A percentile compares a stretch with the other conserved stretches of the same genome.
These are phyloP conservation scores for Forbesichthys agassizii DNA, from an alignment of 2,113 vertebrate species.

Conservation along the genomic window DNA sequence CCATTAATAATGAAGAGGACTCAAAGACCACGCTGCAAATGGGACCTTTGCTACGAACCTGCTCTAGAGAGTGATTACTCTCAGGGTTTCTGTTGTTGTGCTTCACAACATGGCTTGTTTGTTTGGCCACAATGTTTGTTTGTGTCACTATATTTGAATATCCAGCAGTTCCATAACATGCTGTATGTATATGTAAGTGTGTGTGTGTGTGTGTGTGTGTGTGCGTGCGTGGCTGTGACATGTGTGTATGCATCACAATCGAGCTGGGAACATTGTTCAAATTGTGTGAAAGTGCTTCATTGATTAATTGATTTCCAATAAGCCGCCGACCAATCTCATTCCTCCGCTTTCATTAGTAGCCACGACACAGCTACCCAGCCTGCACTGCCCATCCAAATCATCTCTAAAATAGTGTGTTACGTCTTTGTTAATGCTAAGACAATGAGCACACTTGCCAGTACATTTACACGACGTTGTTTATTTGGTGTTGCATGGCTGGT, in stretches of 20 bases:
- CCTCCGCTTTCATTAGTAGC: no score
- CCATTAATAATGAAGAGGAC: slow-evolving; percentile 58
- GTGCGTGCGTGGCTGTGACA: slow-evolving; percentile 2
- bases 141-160: slow-evolving; percentile 12
- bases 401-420: no score
- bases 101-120: not conserved
- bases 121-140: slow-evolving; percentile 6
- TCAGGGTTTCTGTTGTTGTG: not conserved
- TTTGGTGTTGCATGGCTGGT: no score
- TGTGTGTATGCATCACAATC: not conserved
- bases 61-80: slow-evolving; percentile 4
- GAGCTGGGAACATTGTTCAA: slow-evolving; percentile 17
- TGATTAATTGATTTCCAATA: slow-evolving; percentile 59
- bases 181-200: not conserved
- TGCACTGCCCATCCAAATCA: no score
- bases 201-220: not conserved
- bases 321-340: slow-evolving; percentile 25
- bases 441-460: no score
- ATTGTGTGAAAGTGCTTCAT: slow-evolving; percentile 38
- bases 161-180: not conserved
- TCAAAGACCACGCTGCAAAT: slow-evolving; percentile 34
- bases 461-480: no score
- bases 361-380: slow-evolving; percentile 31
- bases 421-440: no score
- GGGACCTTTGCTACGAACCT: not conserved